These are phyloP conservation scores for Hemiscyllium ocellatum DNA, from an alignment of 2,113 vertebrate genomes.

Conservation along the genomic window DNA sequence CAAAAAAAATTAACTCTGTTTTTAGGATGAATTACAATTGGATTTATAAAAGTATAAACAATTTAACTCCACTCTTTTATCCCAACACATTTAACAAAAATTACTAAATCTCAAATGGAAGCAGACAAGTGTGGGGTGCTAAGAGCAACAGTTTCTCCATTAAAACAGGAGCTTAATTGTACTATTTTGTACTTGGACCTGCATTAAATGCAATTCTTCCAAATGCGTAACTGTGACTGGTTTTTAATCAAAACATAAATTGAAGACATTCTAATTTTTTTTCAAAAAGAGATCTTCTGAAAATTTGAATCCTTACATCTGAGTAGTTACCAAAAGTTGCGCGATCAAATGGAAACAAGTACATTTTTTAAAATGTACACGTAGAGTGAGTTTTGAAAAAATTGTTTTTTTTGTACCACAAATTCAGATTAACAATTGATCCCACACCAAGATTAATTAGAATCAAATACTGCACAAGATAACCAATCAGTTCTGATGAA, in stretches of 20 bases:
- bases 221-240: neutral
- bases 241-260: neutral
- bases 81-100: neutral
- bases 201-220: neutral
- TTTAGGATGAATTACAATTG: neutral
- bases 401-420: neutral
- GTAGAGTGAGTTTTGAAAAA: neutral
- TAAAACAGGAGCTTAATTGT: conserved; percentile 1
- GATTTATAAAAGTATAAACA: neutral
- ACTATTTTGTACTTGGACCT: neutral
- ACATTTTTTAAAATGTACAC: neutral
- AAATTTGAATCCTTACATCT: neutral
- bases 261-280: neutral
- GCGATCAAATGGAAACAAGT: neutral
- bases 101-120: neutral
- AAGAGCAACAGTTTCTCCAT: neutral
- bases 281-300: neutral
- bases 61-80: neutral
- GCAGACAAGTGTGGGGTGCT: neutral
- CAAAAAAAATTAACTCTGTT: neutral
- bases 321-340: neutral
- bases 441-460: neutral
- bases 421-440: neutral
- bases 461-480: neutral
- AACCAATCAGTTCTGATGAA: neutral